Evolutionary conservation across 2,113 vertebrate species (phyloP).

Genomic region (Pseudorasbora parva): DNA sequence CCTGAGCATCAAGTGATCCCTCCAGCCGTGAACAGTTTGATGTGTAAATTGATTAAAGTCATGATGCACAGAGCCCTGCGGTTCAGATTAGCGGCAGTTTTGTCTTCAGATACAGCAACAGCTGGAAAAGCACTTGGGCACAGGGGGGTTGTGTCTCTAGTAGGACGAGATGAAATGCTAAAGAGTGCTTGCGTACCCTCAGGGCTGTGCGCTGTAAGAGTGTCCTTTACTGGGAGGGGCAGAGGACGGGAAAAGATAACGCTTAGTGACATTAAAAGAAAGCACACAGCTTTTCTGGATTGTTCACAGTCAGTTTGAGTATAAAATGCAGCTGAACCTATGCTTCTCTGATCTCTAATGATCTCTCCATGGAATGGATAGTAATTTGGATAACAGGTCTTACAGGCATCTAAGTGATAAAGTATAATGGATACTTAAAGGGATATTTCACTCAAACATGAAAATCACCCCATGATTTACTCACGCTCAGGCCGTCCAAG

Average conservation of each 20-base stretch:
- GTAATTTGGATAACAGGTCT: neutral
- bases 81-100: conserved; percentile 67
- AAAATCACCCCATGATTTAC: too few relatives aligned
- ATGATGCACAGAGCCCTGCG: conserved; percentile 66
- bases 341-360: conserved; percentile 20
- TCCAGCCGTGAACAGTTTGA: conserved; percentile 59
- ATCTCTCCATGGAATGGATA: neutral
- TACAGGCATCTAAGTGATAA: neutral
- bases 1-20: conserved; percentile 63
- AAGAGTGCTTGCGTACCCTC: conserved; percentile 70
- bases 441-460: too few relatives aligned
- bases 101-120: conserved; percentile 62
- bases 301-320: conserved; percentile 51
- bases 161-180: conserved; percentile 69
- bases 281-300: conserved; percentile 43
- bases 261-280: conserved; percentile 62
- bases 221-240: conserved; percentile 55
- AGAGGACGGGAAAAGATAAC: conserved; percentile 60
- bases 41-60: conserved; percentile 68
- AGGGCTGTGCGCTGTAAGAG: conserved; percentile 53
- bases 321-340: conserved; percentile 55
- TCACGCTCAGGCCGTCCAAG: too few relatives aligned
- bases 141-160: conserved; percentile 56
- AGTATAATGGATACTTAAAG: neutral
- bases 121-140: conserved; percentile 54